Base-by-base conservation (phyloP, 2,113 vertebrate species). In the Indri indri region DNA sequence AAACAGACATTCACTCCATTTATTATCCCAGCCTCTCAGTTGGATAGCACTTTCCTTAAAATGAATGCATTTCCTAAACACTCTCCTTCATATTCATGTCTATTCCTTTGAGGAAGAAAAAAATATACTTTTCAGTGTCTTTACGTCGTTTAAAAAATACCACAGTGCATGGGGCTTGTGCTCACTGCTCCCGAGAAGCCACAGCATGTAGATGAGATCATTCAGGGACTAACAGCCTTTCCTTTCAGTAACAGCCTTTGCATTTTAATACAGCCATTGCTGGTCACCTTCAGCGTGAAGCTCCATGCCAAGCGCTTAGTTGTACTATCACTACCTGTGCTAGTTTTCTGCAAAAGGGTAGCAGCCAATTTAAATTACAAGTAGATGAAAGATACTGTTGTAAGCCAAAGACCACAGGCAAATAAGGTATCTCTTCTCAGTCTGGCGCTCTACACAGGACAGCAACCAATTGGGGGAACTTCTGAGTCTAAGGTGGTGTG, bases 11-110 rank as follows among this genome's bases (percentile, higher is more conserved):
- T 83, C 40, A 81, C 0, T 92, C 17, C 10, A 5, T 57, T 57
- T 34, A 88, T 83, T 70, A 95, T 65, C 14, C 73, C 25, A 90
- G 32, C 0, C 22, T 85, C 63, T 85, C 54, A 23, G 27, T 30
- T 91, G 57, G 9, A 83, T 79, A 85, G 27, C 27, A 88, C 13
- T 79, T 85, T 95, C 80, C 83, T 95, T 92, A 92, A 88, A 94
- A 76, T 66, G 50, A 91, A 54, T 77, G 9, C 17, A 81, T 10
- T 65, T 66, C 63, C 17, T 65, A 20, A 71, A 71, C 8, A 52
- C 2, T 86, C 9, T 66, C 23, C 34, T 63, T 95, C 20, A 7
- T 83, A 70, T 71, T 90, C 34, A 66, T 63, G 11, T 71, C 16
- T 90, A 89, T 59, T 61, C 47, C 16, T 57, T 91, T 94, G 27